Base-by-base conservation (phyloP, 2,888 invertebrate genomes). In the Hymenopus coronatus region DNA sequence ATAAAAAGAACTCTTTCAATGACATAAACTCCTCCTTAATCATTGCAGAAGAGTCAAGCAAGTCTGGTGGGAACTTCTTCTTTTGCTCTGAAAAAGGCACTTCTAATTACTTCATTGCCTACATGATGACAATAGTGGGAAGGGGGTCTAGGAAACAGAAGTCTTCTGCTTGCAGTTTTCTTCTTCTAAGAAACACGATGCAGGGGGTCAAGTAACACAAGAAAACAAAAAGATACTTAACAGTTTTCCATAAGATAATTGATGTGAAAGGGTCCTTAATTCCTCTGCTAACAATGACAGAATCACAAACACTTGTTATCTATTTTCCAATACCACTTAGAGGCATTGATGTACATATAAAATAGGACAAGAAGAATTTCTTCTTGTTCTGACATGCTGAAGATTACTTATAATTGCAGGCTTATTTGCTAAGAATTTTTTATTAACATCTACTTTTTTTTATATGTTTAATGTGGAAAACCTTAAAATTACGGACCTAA, bases 101-200 rank as follows among this genome's bases (percentile, higher is more conserved):
- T 88, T 90, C 90, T 88, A 88, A 88, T 87, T 87, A 86, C 82
- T 83, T 83, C 86, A 81, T 89, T 89, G 86, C 89, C 90, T 89
- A 89, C 84, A 83, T 87, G 89, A 87, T 88, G 89, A 90, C 88
- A 89, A 90, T 90, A 89, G 84, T 90, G 90, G 90, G 90, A 90
- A 90, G 90, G 90, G 90, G 90, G 89, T 89, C 89, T 90, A 90
- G 90, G 90, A 90, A 89, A 89, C 90, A 88, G 87, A 88, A 88
- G 85, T 90, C 88, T 88, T 88, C 88, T 85, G 83, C 70, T 70
- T 33, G 83, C 85, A 85, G 83, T 84, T 84, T 27, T 84, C 85
- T 40, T 88, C 84, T 88, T 87, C 84, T 83, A 88, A 89, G 89
- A 89, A 89, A 89, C 89, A 89, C 87, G 85, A 88, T 89, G 89